phyloP scores from a whole-genome alignment of 2,797 vertebrate genomes.

The Gallirallus australis region DNA sequence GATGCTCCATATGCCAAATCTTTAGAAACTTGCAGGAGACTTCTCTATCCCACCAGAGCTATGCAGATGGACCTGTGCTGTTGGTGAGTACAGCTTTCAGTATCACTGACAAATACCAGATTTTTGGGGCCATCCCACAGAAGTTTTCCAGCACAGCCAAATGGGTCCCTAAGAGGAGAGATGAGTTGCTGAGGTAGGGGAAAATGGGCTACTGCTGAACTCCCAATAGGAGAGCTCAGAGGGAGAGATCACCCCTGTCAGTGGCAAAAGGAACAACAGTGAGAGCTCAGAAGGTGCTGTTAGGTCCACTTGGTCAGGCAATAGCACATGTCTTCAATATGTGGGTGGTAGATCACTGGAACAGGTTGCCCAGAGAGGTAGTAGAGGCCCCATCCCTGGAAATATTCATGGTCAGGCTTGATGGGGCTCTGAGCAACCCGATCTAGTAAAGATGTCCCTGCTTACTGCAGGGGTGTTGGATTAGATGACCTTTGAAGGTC shows the following conservation, averaged over 20 bases:
- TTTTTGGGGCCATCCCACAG: neutral
- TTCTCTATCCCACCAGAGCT: neutral
- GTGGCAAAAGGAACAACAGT: neutral
- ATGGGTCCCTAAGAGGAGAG: rapidly evolving
- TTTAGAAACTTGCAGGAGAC: neutral
- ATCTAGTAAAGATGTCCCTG: no score
- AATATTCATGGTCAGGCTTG: no score
- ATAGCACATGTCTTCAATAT: rapidly evolving
- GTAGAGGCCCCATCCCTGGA: no score
- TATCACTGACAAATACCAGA: neutral
- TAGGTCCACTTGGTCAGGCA: neutral
- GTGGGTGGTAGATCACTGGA: no score
- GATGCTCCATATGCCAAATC: neutral
- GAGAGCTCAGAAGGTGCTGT: neutral
- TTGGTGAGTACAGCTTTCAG: neutral
- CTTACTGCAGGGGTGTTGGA: no score
- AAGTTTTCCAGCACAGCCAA: neutral
- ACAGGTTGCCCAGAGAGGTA: no score
- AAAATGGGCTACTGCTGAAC: neutral
- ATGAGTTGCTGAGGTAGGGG: neutral
- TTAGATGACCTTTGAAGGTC: no score
- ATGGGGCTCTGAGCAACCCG: no score
- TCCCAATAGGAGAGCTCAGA: neutral
- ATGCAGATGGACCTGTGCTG: neutral
- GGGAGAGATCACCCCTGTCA: neutral